Evolutionary conservation across 2,113 vertebrate species (phyloP), one percentile per base, ranked within the genome.

Genomic region (Psephotus haematonotus): DNA sequence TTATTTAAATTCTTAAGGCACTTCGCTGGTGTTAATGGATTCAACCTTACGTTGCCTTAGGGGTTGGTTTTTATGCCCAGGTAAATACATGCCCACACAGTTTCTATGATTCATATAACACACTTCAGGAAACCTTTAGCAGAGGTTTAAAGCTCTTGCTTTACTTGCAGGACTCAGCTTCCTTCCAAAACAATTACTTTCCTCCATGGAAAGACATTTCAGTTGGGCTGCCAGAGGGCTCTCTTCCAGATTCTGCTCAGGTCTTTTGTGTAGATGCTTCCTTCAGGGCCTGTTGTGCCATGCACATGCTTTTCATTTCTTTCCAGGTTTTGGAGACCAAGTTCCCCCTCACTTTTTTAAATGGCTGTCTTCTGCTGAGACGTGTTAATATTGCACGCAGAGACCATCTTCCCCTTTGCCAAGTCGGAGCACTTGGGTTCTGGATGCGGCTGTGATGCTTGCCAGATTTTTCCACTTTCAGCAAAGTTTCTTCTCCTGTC

Each of bases 381-480:
- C 31, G 57, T 37, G 81, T 84, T 83, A 41, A 63, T 67, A 44
- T 11, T 7, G 0, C 57, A 60, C 53, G 29, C 72, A 53, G 86
- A 59, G 50, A 44, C 79, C 92, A 41, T 75, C 86, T 93, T 82
- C 91, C 91, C 96, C 74, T 80, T 49, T 70, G 86, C 92, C 82
- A 63, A 59, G n/a, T 41, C 7, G 1, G 5, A 60, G 55, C 6
- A 2, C 64, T 70, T 23, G 53, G 39, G 37, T 55, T 88, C 82
- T 80, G 10, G 29, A 3, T 0, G 0, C 47, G 71, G 29, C 83
- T 76, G 55, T 46, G 49, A 37, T 6, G 0, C 16, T 90, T 95
- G 85, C 53, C 68, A 90, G 33, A 35, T 77, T 88, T 84, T 39
- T 80, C 64, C 43, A 43, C 60, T 71, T 71, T 5, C 13, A 60